These are phyloP conservation scores for Picus viridis DNA, from an alignment of 2,797 vertebrate genomes.

Conservation along the genomic window DNA sequence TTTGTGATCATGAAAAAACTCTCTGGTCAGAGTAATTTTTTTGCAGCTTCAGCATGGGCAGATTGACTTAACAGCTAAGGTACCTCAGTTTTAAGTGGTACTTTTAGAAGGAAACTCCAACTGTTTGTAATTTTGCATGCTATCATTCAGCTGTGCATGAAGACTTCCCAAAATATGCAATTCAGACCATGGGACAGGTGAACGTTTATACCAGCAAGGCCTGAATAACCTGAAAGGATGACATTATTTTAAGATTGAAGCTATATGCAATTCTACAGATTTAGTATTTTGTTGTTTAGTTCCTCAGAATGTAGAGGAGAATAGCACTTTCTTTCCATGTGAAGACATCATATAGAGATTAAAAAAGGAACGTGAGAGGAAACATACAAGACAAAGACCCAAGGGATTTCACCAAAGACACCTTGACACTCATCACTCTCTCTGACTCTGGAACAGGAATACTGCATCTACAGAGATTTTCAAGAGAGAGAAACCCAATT, in stretches of 20 bases:
- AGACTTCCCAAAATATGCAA: neutral
- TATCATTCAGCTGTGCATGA: neutral
- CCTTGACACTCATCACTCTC: neutral
- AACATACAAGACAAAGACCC: neutral
- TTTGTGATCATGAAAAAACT: neutral
- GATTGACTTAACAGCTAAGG: neutral
- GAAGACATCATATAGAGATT: neutral
- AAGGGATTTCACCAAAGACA: neutral
- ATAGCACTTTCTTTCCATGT: neutral
- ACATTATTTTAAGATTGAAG: neutral
- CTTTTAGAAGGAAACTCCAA: neutral
- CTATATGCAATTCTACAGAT: neutral
- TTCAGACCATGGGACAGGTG: neutral
- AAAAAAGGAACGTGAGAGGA: neutral
- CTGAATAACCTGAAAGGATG: neutral
- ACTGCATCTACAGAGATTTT: neutral
- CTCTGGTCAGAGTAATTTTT: neutral
- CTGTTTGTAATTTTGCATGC: neutral
- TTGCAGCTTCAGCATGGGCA: neutral
- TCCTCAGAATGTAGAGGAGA: neutral
- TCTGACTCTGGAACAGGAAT: neutral
- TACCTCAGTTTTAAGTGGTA: neutral
- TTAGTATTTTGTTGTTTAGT: neutral
- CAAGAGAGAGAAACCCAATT: neutral
- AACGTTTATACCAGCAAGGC: neutral